Evolutionary conservation across 2,113 vertebrate genomes (phyloP).

Genomic region (Galeopterus variegatus): DNA sequence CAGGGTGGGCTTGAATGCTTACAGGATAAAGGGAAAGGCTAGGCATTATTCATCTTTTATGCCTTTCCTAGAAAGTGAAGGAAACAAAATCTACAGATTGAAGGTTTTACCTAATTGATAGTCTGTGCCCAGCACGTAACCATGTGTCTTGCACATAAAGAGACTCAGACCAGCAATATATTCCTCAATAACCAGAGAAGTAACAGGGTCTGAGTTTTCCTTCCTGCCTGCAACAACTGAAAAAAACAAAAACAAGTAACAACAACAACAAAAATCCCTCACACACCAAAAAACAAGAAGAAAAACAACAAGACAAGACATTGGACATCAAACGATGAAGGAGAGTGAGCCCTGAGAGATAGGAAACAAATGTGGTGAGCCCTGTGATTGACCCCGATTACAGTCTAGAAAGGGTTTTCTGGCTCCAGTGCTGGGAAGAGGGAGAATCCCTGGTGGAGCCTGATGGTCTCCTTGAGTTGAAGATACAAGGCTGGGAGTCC

Average conservation of each 20-base stretch:
- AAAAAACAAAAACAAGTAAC: not conserved
- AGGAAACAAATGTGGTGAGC: not conserved
- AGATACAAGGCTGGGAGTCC: not conserved
- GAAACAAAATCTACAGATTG: slow-evolving; percentile 57
- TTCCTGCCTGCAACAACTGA: not conserved
- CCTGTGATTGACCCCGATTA: not conserved
- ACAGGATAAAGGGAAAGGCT: slow-evolving; percentile 1
- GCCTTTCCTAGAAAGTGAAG: slow-evolving; percentile 65
- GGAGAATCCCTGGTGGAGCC: too few relatives aligned
- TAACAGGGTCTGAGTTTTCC: not conserved
- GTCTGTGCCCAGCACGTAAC: slow-evolving; percentile 44
- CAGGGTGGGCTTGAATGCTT: not conserved
- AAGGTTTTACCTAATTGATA: slow-evolving; percentile 55
- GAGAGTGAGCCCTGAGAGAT: not conserved
- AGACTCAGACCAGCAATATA: slow-evolving; percentile 8
- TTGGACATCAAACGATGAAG: not conserved
- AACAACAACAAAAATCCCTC: not conserved
- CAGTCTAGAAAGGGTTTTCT: not conserved
- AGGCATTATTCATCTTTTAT: slow-evolving; percentile 20
- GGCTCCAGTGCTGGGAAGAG: not conserved
- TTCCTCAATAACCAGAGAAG: slow-evolving; percentile 34
- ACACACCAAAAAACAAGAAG: not conserved
- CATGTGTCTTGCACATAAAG: slow-evolving; percentile 16
- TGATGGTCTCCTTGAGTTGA: not conserved
- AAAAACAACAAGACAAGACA: not conserved